These are phyloP conservation scores for Apoda limacodes DNA, from an alignment of 2,888 invertebrate genomes.

Conservation along the genomic window DNA sequence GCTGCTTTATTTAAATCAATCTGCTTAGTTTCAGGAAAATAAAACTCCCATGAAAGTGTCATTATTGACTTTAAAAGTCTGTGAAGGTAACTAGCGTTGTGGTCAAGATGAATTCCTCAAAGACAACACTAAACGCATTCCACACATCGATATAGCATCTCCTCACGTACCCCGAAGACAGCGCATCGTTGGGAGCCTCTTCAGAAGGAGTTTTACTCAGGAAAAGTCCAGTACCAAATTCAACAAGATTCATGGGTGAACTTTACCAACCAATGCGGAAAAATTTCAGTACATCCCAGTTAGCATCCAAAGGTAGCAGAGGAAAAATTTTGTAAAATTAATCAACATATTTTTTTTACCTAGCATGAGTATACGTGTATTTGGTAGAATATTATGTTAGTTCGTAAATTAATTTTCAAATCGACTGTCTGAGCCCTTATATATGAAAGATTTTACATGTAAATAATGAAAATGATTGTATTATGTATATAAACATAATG, in stretches of 20 bases:
- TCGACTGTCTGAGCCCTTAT: no score
- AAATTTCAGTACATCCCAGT: slow-evolving; percentile 40
- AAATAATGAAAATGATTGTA: no score
- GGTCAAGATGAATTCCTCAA: slow-evolving; percentile 26
- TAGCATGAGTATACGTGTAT: slow-evolving; percentile 6
- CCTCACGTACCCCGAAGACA: slow-evolving; percentile 73
- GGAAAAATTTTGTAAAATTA: slow-evolving; percentile 54
- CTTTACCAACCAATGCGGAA: slow-evolving; percentile 61
- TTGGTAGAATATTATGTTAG: no score
- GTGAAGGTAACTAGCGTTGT: slow-evolving; percentile 28
- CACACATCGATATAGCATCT: slow-evolving; percentile 48
- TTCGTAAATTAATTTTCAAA: no score
- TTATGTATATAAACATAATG: no score
- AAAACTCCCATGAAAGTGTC: no score
- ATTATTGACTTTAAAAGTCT: no score
- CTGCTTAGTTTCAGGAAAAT: no score
- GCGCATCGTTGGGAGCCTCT: slow-evolving; percentile 81
- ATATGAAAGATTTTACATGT: no score
- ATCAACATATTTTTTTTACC: slow-evolving; percentile 35
- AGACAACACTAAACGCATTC: slow-evolving; percentile 46
- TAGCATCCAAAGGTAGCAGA: slow-evolving; percentile 63
- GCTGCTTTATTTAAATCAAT: no score
- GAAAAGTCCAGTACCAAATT: slow-evolving; percentile 95
- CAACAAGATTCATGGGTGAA: slow-evolving; percentile 95
- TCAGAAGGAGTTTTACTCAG: slow-evolving; percentile 92